phyloP scores from a whole-genome alignment of 2,888 invertebrate genomes.

The Orthosia gothica region DNA sequence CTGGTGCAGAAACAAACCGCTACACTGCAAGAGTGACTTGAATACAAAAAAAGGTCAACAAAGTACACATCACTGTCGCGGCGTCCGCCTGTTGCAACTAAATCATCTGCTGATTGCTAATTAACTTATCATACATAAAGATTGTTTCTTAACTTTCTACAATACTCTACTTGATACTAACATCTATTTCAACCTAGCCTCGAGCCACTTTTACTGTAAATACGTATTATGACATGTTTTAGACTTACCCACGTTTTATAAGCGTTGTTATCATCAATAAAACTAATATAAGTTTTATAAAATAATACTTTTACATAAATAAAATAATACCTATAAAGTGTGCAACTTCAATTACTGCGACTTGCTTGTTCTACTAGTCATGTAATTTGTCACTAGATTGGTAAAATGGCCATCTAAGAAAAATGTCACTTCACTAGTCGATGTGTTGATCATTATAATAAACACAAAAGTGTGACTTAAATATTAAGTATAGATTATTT shows the following conservation, averaged over 20 bases:
- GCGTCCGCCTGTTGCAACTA: constrained; percentile 45
- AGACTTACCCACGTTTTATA: constrained; percentile 36
- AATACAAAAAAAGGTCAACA: constrained; percentile 59
- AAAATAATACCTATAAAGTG: constrained; percentile 42
- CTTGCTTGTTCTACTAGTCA: neutral
- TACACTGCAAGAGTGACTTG: constrained; percentile 52
- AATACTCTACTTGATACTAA: constrained; percentile 34
- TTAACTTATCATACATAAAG: constrained; percentile 39
- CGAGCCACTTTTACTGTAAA: constrained; percentile 36
- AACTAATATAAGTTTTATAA: constrained; percentile 57
- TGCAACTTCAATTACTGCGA: constrained; percentile 26
- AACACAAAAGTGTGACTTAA: constrained; percentile 63
- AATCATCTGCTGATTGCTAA: constrained; percentile 61
- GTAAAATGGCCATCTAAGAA: constrained; percentile 46
- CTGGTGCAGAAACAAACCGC: constrained; percentile 54
- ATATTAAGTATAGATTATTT: constrained; percentile 46
- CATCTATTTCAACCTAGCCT: constrained; percentile 33
- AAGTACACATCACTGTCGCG: constrained; percentile 55
- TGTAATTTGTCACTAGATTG: constrained; percentile 6
- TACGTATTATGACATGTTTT: constrained; percentile 38
- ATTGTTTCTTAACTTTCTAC: constrained; percentile 49
- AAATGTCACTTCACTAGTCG: constrained; percentile 34
- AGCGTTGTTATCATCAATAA: constrained; percentile 37
- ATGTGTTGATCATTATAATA: constrained; percentile 32
- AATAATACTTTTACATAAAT: constrained; percentile 59